A percentile compares a stretch with the other conserved stretches of the same genome.
Evolutionary conservation across 2,888 invertebrate species (phyloP).

Genomic region (Pterobdella sp.): DNA sequence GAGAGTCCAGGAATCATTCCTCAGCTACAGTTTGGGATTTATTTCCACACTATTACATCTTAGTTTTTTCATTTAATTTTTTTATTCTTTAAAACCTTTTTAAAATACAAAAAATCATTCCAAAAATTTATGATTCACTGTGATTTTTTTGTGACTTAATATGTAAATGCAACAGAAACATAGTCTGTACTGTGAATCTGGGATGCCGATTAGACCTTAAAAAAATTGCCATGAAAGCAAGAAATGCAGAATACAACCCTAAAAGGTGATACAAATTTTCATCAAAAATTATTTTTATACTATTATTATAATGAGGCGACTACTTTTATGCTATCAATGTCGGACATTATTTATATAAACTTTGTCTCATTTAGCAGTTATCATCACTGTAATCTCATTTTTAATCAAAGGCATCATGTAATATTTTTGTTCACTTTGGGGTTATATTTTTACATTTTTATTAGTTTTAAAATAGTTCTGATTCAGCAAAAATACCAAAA

Average conservation of each 20-base stretch:
- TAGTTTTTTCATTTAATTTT: neutral
- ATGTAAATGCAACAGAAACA: slow-evolving; percentile 80
- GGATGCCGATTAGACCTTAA: slow-evolving; percentile 87
- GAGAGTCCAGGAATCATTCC: slow-evolving; percentile 88
- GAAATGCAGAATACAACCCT: slow-evolving; percentile 98
- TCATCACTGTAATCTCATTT: neutral
- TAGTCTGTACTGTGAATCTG: slow-evolving; percentile 93
- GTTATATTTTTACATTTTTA: neutral
- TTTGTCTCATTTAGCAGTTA: neutral
- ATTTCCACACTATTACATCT: neutral
- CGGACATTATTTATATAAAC: neutral
- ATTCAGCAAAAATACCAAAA: neutral
- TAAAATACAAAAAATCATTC: neutral
- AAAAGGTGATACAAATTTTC: slow-evolving; percentile 54
- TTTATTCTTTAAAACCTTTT: neutral
- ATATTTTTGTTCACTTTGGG: neutral
- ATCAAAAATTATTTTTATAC: too few species aligned
- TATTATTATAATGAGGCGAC: neutral
- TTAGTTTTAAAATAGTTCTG: neutral
- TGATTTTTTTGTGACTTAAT: too few species aligned
- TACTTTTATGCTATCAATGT: neutral
- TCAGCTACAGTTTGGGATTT: slow-evolving; percentile 68
- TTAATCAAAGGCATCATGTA: too few species aligned
- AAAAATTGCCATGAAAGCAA: slow-evolving; percentile 89
- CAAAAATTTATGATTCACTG: neutral